Evolutionary conservation across 2,888 invertebrate species (phyloP).

Genomic region (Nyleta sp.): DNA sequence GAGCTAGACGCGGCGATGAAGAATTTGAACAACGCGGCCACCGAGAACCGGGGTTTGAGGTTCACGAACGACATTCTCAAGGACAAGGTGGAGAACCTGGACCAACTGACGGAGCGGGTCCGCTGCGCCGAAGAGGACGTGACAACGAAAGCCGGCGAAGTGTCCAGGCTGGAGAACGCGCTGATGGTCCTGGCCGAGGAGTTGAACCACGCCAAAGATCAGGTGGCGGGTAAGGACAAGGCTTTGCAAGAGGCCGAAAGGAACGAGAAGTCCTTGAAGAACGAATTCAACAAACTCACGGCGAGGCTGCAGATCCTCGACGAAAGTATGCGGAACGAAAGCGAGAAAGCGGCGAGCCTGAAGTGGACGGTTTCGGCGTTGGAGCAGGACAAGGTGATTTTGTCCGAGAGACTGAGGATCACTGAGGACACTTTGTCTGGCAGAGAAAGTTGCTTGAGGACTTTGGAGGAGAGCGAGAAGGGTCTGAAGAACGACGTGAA

Average conservation of each 20-base stretch:
- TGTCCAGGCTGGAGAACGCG: slow-evolving; percentile 60
- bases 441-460: slow-evolving; percentile 24
- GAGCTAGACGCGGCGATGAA: slow-evolving; percentile 83
- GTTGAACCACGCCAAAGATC: slow-evolving; percentile 58
- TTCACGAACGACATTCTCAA: slow-evolving; percentile 53
- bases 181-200: slow-evolving; percentile 57
- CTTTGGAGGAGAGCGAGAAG: slow-evolving; percentile 49
- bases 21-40: slow-evolving; percentile 59
- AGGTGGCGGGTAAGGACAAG: slow-evolving; percentile 58
- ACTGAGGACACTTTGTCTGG: slow-evolving; percentile 51
- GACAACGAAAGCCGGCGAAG: slow-evolving; percentile 42
- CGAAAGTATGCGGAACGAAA: slow-evolving; percentile 42
- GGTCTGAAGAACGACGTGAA: slow-evolving; percentile 46
- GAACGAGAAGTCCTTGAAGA: slow-evolving; percentile 49
- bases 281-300: slow-evolving; percentile 52
- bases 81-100: slow-evolving; percentile 60
- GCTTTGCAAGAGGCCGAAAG: slow-evolving; percentile 56
- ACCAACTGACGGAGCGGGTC: slow-evolving; percentile 65
- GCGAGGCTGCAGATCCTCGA: slow-evolving; percentile 53
- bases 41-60: slow-evolving; percentile 65
- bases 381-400: slow-evolving; percentile 53
- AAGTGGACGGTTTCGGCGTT: slow-evolving; percentile 34
- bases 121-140: slow-evolving; percentile 39
- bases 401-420: slow-evolving; percentile 46
- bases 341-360: slow-evolving; percentile 4